phyloP scores from a whole-genome alignment of 2,888 invertebrate species.

The Zelleria hepariella region DNA sequence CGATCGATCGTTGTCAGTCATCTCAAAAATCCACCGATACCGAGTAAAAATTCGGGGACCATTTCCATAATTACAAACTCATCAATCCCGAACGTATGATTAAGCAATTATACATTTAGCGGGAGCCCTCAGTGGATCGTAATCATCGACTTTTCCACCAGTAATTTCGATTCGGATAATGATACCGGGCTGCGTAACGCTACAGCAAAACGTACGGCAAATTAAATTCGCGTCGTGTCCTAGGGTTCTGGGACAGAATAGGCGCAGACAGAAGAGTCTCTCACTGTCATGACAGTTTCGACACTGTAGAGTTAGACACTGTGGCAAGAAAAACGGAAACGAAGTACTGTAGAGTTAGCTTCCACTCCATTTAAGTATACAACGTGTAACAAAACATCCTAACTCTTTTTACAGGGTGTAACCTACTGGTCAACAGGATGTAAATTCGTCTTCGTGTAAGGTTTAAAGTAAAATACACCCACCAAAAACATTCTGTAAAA shows the following conservation, averaged over 20 bases:
- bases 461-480: too few species aligned
- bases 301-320: too few species aligned
- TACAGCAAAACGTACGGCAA: not conserved
- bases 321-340: too few species aligned
- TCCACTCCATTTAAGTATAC: too few species aligned
- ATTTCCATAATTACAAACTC: not conserved
- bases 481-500: too few species aligned
- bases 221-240: slow-evolving; percentile 37
- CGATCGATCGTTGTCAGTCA: not conserved
- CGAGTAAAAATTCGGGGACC: not conserved
- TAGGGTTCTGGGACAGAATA: not conserved
- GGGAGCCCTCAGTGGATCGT: not conserved
- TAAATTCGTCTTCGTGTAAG: too few species aligned
- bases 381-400: too few species aligned
- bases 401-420: too few species aligned
- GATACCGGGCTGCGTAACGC: not conserved
- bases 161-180: not conserved
- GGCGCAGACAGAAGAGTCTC: not conserved
- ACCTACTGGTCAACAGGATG: too few species aligned
- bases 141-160: not conserved
- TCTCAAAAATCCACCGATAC: not conserved
- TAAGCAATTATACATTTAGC: not conserved
- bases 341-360: too few species aligned
- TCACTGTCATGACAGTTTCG: too few species aligned
- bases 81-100: not conserved